Evolutionary conservation across 2,113 vertebrate genomes (phyloP).

Genomic region (Symphodus melops): DNA sequence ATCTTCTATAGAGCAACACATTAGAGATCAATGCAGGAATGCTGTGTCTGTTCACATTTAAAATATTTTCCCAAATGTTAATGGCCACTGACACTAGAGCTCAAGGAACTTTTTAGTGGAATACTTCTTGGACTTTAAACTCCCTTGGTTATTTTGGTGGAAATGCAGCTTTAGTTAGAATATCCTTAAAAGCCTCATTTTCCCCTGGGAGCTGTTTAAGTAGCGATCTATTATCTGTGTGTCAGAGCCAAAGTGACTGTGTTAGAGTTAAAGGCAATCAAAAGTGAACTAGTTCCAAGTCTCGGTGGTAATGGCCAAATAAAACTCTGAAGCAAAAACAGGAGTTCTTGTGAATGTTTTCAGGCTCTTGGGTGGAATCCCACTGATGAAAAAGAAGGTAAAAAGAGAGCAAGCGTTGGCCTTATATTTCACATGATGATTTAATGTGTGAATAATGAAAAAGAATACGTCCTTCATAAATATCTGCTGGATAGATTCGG

Average conservation of each 20-base stretch:
- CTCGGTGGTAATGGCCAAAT: conserved; percentile 48
- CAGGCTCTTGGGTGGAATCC: conserved; percentile 47
- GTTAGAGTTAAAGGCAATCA: conserved; percentile 38
- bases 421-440: conserved; percentile 66
- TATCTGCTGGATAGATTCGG: conserved; percentile 58
- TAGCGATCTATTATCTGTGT: conserved; percentile 25
- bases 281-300: conserved; percentile 56
- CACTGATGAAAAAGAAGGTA: neutral
- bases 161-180: neutral
- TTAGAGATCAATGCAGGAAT: too few species aligned
- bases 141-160: neutral
- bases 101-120: neutral
- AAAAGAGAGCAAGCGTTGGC: neutral
- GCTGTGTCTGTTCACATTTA: neutral
- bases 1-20: neutral
- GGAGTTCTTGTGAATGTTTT: conserved; percentile 50
- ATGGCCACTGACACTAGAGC: neutral
- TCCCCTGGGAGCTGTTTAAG: conserved; percentile 22
- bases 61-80: neutral
- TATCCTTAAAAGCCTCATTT: conserved; percentile 7
- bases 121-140: neutral
- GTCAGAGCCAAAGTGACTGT: conserved; percentile 34
- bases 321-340: conserved; percentile 55
- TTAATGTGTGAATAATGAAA: conserved; percentile 76
- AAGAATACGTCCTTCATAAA: conserved; percentile 74